These are phyloP conservation scores for Pristionchus exspectatus DNA, from an alignment of 2,888 invertebrate genomes.

Conservation along the genomic window DNA sequence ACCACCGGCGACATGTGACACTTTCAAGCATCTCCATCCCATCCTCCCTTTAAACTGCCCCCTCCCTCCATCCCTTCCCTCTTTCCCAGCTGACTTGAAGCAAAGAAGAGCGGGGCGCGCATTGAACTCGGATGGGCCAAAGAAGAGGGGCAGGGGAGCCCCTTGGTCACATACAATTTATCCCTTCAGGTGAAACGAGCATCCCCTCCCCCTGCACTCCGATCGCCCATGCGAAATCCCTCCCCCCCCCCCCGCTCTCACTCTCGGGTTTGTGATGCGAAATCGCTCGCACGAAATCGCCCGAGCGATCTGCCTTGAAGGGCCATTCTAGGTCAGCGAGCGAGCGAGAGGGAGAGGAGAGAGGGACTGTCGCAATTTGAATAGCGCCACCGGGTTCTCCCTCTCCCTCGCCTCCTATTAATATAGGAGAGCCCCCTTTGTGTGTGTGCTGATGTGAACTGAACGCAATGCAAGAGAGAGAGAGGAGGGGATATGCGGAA, in stretches of 20 bases:
- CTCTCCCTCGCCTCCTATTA: constrained; percentile 34
- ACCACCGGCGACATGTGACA: background rate
- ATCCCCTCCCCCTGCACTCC: constrained; percentile 1
- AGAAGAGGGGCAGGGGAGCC: background rate
- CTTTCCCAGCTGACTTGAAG: constrained; percentile 40
- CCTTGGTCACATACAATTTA: background rate
- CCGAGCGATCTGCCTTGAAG: constrained; percentile 10
- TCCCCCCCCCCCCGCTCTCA: background rate
- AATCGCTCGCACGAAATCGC: constrained; percentile 51
- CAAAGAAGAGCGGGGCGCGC: background rate
- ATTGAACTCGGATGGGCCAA: constrained; percentile 8
- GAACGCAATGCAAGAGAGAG: background rate
- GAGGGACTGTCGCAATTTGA: constrained; percentile 54
- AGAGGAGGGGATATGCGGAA: background rate
- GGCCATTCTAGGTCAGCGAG: constrained; percentile 54
- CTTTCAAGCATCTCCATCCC: constrained; percentile 4
- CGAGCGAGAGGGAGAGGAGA: background rate
- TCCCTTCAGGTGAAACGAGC: constrained; percentile 42
- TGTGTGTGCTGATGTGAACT: constrained; percentile 43
- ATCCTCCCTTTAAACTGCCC: background rate
- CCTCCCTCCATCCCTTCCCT: background rate
- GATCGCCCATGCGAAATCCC: background rate
- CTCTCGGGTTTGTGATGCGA: constrained; percentile 52
- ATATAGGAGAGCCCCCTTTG: constrained; percentile 6
- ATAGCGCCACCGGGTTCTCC: constrained; percentile 43